Conservation (phyloP, 2,888 invertebrate genomes). For the Oxyscelio sp. region DNA sequence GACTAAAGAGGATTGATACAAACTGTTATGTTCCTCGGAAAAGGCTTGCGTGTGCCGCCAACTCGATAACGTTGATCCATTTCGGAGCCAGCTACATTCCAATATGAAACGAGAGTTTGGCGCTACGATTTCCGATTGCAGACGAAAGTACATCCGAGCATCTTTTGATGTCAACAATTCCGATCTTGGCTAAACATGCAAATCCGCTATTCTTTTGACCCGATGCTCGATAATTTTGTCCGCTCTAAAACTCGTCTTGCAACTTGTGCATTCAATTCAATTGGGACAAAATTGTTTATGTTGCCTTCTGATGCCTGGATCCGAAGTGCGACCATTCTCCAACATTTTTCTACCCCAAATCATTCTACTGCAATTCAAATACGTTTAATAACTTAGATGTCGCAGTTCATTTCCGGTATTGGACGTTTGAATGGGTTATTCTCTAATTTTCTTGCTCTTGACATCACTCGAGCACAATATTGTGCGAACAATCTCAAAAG, state of each 20-base stretch:
- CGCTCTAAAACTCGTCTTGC: slow-evolving; percentile 20
- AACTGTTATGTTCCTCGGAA: slow-evolving; percentile 35
- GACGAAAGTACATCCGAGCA: slow-evolving; percentile 8
- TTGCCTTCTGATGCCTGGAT: slow-evolving; percentile 32
- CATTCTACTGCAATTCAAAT: neutral
- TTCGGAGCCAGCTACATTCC: slow-evolving; percentile 74
- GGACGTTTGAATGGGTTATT: slow-evolving; percentile 22
- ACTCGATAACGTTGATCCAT: slow-evolving; percentile 80
- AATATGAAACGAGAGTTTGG: slow-evolving; percentile 67
- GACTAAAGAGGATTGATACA: slow-evolving; percentile 55
- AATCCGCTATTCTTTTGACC: slow-evolving; percentile 44
- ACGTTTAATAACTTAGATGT: neutral
- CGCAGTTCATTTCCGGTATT: slow-evolving; percentile 12
- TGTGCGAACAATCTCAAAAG: slow-evolving; percentile 27
- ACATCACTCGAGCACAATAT: too few relatives aligned
- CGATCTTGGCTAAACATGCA: slow-evolving; percentile 50
- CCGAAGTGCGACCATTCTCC: neutral
- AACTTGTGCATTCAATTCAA: slow-evolving; percentile 56
- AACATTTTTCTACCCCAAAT: neutral
- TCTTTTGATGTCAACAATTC: slow-evolving; percentile 41
- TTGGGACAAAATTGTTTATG: slow-evolving; percentile 47
- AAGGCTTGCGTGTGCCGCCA: slow-evolving; percentile 44
- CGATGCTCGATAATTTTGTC: slow-evolving; percentile 44
- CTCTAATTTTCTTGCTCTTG: slow-evolving; percentile 43
- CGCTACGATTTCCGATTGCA: slow-evolving; percentile 31